Percentiles rank a stretch among this genome's conserved stretches.
phyloP scores from a whole-genome alignment of 2,797 vertebrate genomes.

The Graptemys geographica region DNA sequence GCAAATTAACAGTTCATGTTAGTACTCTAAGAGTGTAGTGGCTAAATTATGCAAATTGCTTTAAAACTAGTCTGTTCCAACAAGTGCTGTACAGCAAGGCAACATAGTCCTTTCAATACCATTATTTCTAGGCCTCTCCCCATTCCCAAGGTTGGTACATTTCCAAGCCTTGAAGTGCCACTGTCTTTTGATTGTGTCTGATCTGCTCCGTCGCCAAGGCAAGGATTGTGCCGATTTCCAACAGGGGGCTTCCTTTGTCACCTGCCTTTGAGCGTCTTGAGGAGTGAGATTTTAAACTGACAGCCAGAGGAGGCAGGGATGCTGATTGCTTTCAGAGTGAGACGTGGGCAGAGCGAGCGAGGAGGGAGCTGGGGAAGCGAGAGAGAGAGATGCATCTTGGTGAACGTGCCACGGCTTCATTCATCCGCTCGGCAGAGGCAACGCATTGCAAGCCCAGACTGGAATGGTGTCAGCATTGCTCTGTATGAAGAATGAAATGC shows the following conservation, averaged over 20 bases:
- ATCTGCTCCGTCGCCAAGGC: background rate
- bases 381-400: rapidly evolving
- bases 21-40: slow-evolving; percentile 61
- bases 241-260: slow-evolving; percentile 7
- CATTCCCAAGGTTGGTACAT: rapidly evolving
- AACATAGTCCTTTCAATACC: background rate
- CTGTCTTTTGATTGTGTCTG: background rate
- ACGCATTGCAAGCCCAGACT: rapidly evolving
- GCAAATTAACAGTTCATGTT: too few relatives aligned
- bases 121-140: slow-evolving; percentile 24
- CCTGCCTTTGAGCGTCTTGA: background rate
- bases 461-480: background rate
- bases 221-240: background rate
- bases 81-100: background rate
- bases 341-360: rapidly evolving
- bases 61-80: slow-evolving; percentile 57
- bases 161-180: background rate
- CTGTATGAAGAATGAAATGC: background rate
- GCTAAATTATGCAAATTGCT: slow-evolving; percentile 79
- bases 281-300: background rate
- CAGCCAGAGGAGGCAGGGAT: background rate
- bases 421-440: background rate
- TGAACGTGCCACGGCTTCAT: rapidly evolving
- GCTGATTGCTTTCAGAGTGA: background rate
- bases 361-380: background rate